Base-by-base conservation (phyloP, 1,140 invertebrate genomes). In the Trachymyrmex septentrionalis region DNA sequence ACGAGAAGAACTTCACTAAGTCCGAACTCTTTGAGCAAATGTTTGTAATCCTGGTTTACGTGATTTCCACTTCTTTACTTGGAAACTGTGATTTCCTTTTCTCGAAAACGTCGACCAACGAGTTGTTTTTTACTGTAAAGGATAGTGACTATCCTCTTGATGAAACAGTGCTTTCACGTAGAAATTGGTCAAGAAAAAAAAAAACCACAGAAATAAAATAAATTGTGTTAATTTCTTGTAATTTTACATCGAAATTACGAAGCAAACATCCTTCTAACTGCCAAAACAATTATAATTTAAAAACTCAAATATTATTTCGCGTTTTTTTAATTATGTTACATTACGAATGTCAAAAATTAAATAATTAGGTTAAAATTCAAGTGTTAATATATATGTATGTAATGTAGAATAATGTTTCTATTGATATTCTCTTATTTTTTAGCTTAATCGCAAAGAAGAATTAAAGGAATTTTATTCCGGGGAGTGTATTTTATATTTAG, bases 11-110 rank as follows among this genome's bases (percentile, higher is more conserved):
- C 30, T 38, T 34, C 21, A 0, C 30, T 14, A 50, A 55, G 16
- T 66, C 34, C 44, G 27, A 81, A 82, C 34, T 82, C 53, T 59
- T 57, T 24, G 53, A 81, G 53, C 19, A 82, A 82, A 72, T 59
- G 34, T 57, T 82, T 82, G 78, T 59, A 44, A 82, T 72, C 24
- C 34, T 44, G 44, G 50, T 84, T 48, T 61, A 61, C 24, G 69
- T 55, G 71, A 75, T 73, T 84, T 48, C 55, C 38, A 53, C 44
- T 59, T 48, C 38, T 30, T 21, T 21, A 72, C 34, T 72, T 73
- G 67, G 50, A 24, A 24, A 61, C 55, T 12, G 24, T 16, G 38
- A 61, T 48, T 84, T 50, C 19, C 55, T 73, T 75, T 63, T 63
- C 44, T 61, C 24, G 55, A 75, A 75, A 72, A 82, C 44, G 67